A percentile compares a stretch with the other conserved stretches of the same genome.
These are phyloP conservation scores for Zaprionus lineosus DNA, from an alignment of 2,888 invertebrate species.

Conservation along the genomic window DNA sequence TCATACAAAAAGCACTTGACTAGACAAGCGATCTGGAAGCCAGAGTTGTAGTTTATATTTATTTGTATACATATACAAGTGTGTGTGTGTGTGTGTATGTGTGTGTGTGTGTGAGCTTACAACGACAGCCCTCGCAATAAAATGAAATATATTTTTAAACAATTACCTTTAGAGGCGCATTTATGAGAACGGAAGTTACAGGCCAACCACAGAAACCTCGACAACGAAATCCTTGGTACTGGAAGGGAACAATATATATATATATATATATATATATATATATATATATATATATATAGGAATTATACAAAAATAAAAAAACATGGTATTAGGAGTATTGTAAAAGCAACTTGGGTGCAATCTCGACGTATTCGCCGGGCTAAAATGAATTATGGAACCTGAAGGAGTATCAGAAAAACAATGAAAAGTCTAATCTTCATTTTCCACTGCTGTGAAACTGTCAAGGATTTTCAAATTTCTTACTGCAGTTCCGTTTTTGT, in stretches of 20 bases:
- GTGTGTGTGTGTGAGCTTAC: background rate
- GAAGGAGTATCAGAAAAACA: too few relatives aligned
- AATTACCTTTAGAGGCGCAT: slow-evolving; percentile 70
- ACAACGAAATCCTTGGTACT: slow-evolving; percentile 4
- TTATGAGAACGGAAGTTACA: slow-evolving; percentile 62
- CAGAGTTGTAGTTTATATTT: too few relatives aligned
- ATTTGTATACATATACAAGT: too few relatives aligned
- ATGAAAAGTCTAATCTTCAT: background rate
- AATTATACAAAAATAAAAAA: too few relatives aligned
- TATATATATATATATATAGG: too few relatives aligned
- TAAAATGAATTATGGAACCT: slow-evolving; percentile 9
- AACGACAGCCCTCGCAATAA: slow-evolving; percentile 53
- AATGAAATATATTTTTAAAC: slow-evolving; percentile 74
- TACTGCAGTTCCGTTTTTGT: too few relatives aligned
- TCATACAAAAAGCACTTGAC: too few relatives aligned
- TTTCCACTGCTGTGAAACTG: background rate
- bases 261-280: too few relatives aligned
- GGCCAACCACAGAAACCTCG: slow-evolving; percentile 43
- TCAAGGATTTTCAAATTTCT: too few relatives aligned
- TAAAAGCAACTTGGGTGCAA: slow-evolving; percentile 18
- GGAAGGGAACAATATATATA: background rate
- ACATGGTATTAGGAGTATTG: slow-evolving; percentile 18
- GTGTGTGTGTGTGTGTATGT: slow-evolving; percentile 17
- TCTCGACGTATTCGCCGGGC: slow-evolving; percentile 7
- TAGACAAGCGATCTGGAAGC: slow-evolving; percentile 54